Conservation (phyloP, 37 sponge, comb jelly and placozoan species). For the Mnemiopsis leidyi region DNA sequence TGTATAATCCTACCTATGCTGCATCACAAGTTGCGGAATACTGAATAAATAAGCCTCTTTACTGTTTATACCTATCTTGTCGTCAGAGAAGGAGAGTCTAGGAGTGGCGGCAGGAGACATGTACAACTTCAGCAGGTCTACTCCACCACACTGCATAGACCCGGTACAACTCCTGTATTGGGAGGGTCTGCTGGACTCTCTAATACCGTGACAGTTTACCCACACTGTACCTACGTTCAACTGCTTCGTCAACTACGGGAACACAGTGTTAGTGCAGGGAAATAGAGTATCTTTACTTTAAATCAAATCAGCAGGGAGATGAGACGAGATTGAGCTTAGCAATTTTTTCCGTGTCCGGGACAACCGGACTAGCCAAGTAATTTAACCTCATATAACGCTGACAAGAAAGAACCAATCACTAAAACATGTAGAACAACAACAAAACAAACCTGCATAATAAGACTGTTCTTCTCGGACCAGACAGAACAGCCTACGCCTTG, state of each 20-base stretch:
- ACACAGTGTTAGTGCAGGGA: slow-evolving; percentile 14
- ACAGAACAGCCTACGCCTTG: slow-evolving; percentile 72
- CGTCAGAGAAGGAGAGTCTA: slow-evolving; percentile 19
- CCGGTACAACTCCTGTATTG: slow-evolving; percentile 1
- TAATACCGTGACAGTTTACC: slow-evolving; percentile 31
- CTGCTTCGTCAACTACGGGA: not conserved
- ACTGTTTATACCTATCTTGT: slow-evolving; percentile 1
- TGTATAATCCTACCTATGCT: no score
- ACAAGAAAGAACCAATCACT: no score
- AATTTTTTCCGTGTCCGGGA: no score
- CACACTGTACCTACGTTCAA: slow-evolving; percentile 28
- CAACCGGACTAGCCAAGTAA: no score
- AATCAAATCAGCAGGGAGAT: not conserved
- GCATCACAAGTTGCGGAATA: no score
- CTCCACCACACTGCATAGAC: not conserved
- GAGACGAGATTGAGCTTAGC: no score
- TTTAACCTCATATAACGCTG: no score
- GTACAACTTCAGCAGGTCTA: not conserved
- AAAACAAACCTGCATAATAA: slow-evolving; percentile 22
- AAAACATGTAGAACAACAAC: no score
- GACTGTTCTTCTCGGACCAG: slow-evolving; percentile 45
- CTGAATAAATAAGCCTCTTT: no score
- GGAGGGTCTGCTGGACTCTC: not conserved
- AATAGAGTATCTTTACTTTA: not conserved
- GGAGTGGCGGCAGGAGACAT: not conserved